Base-by-base conservation (phyloP, 2,113 vertebrate species). In the Chrysemys picta region DNA sequence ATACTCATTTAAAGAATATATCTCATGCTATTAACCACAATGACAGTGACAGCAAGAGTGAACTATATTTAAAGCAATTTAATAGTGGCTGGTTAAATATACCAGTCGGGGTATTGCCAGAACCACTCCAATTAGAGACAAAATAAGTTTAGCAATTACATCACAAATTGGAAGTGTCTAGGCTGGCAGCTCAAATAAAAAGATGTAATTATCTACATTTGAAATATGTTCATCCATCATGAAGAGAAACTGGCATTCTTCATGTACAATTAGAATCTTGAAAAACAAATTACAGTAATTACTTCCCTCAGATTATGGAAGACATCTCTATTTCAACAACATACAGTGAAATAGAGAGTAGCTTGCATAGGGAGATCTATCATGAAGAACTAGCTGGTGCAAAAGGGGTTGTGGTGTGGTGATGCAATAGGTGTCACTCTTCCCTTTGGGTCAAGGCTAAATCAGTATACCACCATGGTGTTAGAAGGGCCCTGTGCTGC, bases 1-100 rank as follows among this genome's bases (percentile, higher is more conserved):
- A 85, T 79, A 93, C 82, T 54, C 21, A 94, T 62, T 75, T 85
- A 91, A 89, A 93, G 52, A 88, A 82, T 83, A 75, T 91, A 82
- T 79, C 24, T 96, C 35, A 84, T 82, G 82, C 27, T 76, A 4
- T 84, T 92, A 90, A 93, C 72, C 72, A 81, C 86, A 85, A 29
- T 86, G 76, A 89, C 35, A 96, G 87, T 3, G 19, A 65, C 53
- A 93, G 59, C 47, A 88, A 54, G 38, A 96, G 50, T 65, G 38
- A 94, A 89, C 90, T 92, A 83, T 81, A 82, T 88, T 97, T 88
- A 96, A 96, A 97, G 62, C 53, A 95, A 96, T 97, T 94, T 97
- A 97, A 56, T 81, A 82, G 52, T 97, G 93, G 83, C 92, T 97
- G 56, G 87, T 94, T 97, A 96, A 97, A 89, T 80, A 92, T 45